Base-by-base conservation (phyloP, 2,797 vertebrate species). In the Micromesistius poutassou region DNA sequence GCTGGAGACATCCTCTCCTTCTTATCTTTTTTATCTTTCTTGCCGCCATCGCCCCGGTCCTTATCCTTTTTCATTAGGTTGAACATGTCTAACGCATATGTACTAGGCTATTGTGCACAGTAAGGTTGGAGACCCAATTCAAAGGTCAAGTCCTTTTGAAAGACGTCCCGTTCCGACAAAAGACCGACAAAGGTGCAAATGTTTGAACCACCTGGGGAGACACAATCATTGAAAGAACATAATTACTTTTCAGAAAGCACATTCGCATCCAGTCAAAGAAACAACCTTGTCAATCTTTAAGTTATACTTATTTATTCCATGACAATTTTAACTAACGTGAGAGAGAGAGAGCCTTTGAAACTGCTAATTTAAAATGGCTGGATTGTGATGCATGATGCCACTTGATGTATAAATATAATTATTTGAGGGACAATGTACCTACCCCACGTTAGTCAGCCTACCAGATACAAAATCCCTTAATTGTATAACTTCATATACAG, bases 1-100 rank as follows among this genome's bases (percentile, higher is more conserved):
- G 97, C 97, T 0, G 96, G 94, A 0, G 97, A 98, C 97, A 98
- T 99, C 70, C 97, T 89, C 82, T 98, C 98, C 90, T 98, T 97
- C 80, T 97, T 97, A 79, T 98, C 97, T 76, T 97, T 97, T 87
- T 98, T 98, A 22, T 98, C 96, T 81, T 97, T 97, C 89, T 95
- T 95, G 75, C 91, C 90, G 0, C 95, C 96, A 88, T 97, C 97
- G 89, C 93, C 94, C 6, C 62, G 62, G 88, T 97, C 96, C 84
- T 95, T 95, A 83, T 97, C 96, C 84, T 96, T 97, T 84, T 98
- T 99, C 87, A 96, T 98, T 80, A 98, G 87, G 89, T 97, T 96
- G 86, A 99, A 99, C 97, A 99, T 99, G 91, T 84, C 89, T 66
- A 66, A 66, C 62, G 10, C 62, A 66, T 62, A 8, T 66, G 62